These are phyloP conservation scores for Drosophila leontia DNA, from an alignment of 1,140 invertebrate genomes.

Conservation along the genomic window DNA sequence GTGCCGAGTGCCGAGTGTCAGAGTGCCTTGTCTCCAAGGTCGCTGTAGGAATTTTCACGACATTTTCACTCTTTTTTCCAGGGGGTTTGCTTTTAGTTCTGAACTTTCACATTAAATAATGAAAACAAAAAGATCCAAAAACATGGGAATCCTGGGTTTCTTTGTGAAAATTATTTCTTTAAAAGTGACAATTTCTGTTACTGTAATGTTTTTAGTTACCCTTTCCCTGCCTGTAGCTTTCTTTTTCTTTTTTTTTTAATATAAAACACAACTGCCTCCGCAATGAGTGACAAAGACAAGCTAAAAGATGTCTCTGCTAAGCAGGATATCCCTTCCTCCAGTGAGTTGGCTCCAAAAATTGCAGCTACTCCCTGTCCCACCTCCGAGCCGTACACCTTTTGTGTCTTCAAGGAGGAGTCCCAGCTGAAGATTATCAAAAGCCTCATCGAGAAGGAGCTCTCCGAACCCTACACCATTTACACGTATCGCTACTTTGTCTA, in stretches of 20 bases:
- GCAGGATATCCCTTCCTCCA: too few species aligned
- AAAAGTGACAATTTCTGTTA: neutral
- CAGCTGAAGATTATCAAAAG: slow-evolving; percentile 90
- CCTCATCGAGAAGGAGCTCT: slow-evolving; percentile 98
- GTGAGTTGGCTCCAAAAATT: neutral
- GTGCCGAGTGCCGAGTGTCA: slow-evolving; percentile 14
- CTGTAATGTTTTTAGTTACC: neutral
- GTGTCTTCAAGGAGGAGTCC: slow-evolving; percentile 43
- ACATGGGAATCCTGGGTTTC: neutral
- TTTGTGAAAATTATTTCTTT: neutral
- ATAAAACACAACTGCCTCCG: neutral
- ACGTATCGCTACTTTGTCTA: slow-evolving; percentile 99
- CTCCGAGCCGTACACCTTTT: slow-evolving; percentile 6
- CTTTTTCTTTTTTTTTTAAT: neutral
- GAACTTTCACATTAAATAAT: neutral
- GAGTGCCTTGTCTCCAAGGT: slow-evolving; percentile 46
- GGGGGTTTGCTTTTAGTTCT: neutral
- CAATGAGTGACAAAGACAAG: neutral
- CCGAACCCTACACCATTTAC: slow-evolving; percentile 99
- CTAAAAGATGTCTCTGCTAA: too few species aligned
- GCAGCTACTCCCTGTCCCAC: neutral
- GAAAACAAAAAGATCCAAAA: too few species aligned
- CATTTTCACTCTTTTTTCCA: slow-evolving; percentile 21
- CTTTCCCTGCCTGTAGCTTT: neutral
- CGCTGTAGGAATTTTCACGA: slow-evolving; percentile 16